phyloP scores from a whole-genome alignment of 2,113 vertebrate species.

The Panurus biarmicus region DNA sequence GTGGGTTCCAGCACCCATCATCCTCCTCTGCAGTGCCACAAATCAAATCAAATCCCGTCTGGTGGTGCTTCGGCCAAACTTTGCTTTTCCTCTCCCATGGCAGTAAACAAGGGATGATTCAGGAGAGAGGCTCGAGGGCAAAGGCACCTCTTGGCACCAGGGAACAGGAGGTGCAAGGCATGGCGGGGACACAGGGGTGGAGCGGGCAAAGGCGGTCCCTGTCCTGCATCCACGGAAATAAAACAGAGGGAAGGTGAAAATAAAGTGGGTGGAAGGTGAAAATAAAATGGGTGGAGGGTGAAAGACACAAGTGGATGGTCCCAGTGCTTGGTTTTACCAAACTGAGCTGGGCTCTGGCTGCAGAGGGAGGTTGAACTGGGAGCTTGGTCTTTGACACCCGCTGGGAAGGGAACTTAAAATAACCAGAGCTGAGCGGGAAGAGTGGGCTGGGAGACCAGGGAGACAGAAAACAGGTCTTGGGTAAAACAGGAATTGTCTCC shows the following conservation, averaged over 20 bases:
- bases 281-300: not conserved
- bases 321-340: not conserved
- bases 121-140: constrained; percentile 41
- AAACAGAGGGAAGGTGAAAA: not conserved
- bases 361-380: not conserved
- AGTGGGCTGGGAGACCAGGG: not conserved
- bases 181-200: not conserved
- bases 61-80: not conserved
- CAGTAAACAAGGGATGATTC: constrained; percentile 58
- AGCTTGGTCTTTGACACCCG: rapidly evolving
- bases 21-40: not conserved
- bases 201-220: not conserved
- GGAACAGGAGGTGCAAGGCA: constrained; percentile 33
- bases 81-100: not conserved
- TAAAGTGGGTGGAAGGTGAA: not conserved
- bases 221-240: not conserved
- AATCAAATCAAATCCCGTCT: not conserved
- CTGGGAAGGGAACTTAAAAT: not conserved
- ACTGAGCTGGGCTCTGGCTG: not conserved
- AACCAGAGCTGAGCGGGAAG: not conserved
- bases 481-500: not conserved
- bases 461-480: not conserved
- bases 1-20: not conserved
- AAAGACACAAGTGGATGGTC: not conserved
- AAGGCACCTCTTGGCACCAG: not conserved